Base-by-base conservation (phyloP, 2,888 invertebrate species). In the Ophraella communa region DNA sequence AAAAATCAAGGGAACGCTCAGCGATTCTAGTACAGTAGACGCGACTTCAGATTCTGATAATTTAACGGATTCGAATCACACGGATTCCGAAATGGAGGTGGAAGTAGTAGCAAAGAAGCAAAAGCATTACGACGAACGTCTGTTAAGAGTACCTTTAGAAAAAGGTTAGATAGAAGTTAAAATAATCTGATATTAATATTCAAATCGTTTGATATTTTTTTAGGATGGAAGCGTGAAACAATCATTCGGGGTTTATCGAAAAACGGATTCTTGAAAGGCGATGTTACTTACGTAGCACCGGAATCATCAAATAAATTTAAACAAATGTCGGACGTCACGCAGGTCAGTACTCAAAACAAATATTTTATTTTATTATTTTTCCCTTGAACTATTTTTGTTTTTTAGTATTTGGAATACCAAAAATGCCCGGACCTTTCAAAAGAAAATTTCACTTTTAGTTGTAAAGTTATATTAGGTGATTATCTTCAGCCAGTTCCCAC, bases 361-460 rank as follows among this genome's bases (percentile, higher is more conserved):
- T n/a, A n/a, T n/a, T n/a, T n/a, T n/a, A n/a, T n/a, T n/a, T n/a
- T n/a, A n/a, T n/a, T n/a, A n/a, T n/a, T n/a, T n/a, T n/a, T n/a
- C n/a, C n/a, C n/a, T n/a, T n/a, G n/a, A n/a, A n/a, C n/a, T n/a
- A n/a, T n/a, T n/a, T n/a, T n/a, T n/a, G n/a, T n/a, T n/a, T n/a
- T n/a, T n/a, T 84, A 94, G 91, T 92, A 92, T 82, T 84, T 96
- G 77, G 92, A 93, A 62, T 82, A 82, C 70, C 82, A 82, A 70
- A 81, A 82, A 70, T 85, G 84, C 60, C 82, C 83, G 3, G 91
- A 91, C 73, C 82, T 97, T 60, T 89, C 89, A 2, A 86, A 91
- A 20, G 95, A 96, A 69, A 93, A 96, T 84, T 98, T 98, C 83
- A 95, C 93, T 68, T 97, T 96, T 84, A 95, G 93, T 74, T 91